A percentile compares a stretch with the other conserved stretches of the same genome.
Evolutionary conservation across 2,888 invertebrate genomes (phyloP).

Genomic region (Agrotis ipsilon): DNA sequence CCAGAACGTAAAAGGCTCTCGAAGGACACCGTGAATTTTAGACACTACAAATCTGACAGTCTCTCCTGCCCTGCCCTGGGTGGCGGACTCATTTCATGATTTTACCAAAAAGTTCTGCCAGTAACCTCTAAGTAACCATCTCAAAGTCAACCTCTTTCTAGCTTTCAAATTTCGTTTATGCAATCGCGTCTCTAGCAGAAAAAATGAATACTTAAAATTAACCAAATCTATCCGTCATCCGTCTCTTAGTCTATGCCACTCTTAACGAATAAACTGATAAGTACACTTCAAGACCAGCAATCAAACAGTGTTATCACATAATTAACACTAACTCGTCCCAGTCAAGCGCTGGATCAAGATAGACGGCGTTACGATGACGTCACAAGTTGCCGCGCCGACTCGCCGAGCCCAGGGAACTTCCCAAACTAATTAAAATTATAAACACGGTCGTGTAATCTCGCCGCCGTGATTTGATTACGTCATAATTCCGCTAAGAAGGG

Average conservation of each 20-base stretch:
- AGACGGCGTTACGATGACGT: slow-evolving; percentile 51
- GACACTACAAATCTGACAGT: no score
- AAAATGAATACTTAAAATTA: no score
- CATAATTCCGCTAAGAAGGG: slow-evolving; percentile 69
- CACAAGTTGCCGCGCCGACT: slow-evolving; percentile 44
- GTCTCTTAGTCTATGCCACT: neutral
- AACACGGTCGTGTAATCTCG: slow-evolving; percentile 71
- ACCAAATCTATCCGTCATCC: no score
- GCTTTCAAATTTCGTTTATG: no score
- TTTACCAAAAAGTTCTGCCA: no score
- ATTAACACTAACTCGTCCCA: slow-evolving; percentile 50
- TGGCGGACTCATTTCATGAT: no score
- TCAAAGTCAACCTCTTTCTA: no score
- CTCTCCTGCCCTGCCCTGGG: no score
- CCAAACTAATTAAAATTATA: slow-evolving; percentile 76
- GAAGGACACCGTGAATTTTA: no score
- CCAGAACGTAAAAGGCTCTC: no score
- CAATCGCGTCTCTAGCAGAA: no score
- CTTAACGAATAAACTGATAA: neutral
- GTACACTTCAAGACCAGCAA: neutral
- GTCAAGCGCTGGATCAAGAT: slow-evolving; percentile 60
- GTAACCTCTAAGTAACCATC: no score
- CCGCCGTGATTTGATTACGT: slow-evolving; percentile 65
- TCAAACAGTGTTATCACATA: slow-evolving; percentile 21
- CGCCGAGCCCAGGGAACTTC: slow-evolving; percentile 54